phyloP scores from a whole-genome alignment of 2,113 vertebrate species.

The Microtus pennsylvanicus region DNA sequence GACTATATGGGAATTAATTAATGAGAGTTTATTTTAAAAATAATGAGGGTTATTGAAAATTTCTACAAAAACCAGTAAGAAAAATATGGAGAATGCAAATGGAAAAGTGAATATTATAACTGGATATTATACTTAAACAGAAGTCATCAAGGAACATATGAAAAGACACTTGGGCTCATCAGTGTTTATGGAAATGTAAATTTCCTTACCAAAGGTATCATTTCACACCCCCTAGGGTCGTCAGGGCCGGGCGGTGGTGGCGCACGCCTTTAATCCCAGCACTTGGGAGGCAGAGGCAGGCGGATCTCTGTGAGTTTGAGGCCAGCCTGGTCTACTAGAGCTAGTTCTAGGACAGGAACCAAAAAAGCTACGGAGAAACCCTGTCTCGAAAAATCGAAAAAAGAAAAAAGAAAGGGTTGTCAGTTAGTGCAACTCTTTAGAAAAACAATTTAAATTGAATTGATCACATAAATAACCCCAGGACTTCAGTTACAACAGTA shows the following conservation, averaged over 20 bases:
- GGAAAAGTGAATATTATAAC: not conserved
- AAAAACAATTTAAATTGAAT: not conserved
- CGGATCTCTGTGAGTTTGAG: too few species aligned
- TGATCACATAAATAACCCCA: not conserved
- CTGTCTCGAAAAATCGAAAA: too few species aligned
- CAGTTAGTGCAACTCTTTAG: not conserved
- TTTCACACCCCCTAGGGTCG: not conserved
- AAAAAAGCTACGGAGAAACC: too few species aligned
- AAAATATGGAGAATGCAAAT: not conserved
- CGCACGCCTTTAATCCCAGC: too few species aligned
- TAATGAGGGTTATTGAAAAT: slow-evolving; percentile 2
- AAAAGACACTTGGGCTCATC: not conserved
- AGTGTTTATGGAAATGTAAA: not conserved
- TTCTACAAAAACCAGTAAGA: not conserved
- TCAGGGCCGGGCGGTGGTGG: too few species aligned
- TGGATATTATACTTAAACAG: not conserved
- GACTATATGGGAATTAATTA: not conserved
- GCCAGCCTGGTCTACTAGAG: too few species aligned
- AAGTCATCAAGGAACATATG: not conserved
- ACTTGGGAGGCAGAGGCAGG: too few species aligned
- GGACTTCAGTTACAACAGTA: not conserved
- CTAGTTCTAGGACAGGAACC: too few species aligned
- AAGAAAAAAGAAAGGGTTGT: not conserved
- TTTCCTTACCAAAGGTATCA: not conserved
- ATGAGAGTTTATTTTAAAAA: slow-evolving; percentile 5